Evolutionary conservation across 1,140 invertebrate genomes (phyloP), one percentile per base, ranked within the genome.

Genomic region (Pygmarrhopalites habei): DNA sequence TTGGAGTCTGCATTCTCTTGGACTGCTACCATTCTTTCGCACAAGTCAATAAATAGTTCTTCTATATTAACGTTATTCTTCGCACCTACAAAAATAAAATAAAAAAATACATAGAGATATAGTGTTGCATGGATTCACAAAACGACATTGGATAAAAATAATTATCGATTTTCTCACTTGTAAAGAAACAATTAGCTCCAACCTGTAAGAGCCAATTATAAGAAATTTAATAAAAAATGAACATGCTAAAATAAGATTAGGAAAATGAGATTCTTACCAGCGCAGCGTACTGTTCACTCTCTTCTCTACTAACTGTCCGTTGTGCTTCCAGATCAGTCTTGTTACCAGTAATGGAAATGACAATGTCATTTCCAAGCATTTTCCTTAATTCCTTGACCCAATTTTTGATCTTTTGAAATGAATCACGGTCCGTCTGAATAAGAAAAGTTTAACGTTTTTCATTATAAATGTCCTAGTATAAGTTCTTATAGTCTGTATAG

Each of bases 381-480:
- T 93, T 94, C 66, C 90, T 86, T 49, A 99, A 77, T 78, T 99
- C 96, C 75, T 95, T 95, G 7, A 99, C 93, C 96, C 96, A 99
- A 75, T 87, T 95, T 80, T 98, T 95, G 0, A 95, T 95, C 80
- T 97, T 98, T 75, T 89, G 85, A 79, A 99, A 98, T 2, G 95
- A 97, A 74, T 95, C 89, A 77, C 92, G 84, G 81, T 98, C 93
- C 51, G 95, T 98, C n/a, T n/a, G n/a, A n/a, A n/a, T n/a, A n/a
- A n/a, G n/a, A n/a, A n/a, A n/a, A n/a, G n/a, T n/a, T n/a, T 51
- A 99, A 7, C 21, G 10, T 10, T 17, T 17, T 17, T 17, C 10
- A 49, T 49, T 17, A 49, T 7, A 49, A 12, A 21, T 17, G 10
- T 49, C 14, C 14, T 17, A 15, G 7, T 17, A 5, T 10, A 49